These are phyloP conservation scores for Hydrozoanthus gracilis DNA, from an alignment of 92 coral and sea anemone species.

Conservation along the genomic window DNA sequence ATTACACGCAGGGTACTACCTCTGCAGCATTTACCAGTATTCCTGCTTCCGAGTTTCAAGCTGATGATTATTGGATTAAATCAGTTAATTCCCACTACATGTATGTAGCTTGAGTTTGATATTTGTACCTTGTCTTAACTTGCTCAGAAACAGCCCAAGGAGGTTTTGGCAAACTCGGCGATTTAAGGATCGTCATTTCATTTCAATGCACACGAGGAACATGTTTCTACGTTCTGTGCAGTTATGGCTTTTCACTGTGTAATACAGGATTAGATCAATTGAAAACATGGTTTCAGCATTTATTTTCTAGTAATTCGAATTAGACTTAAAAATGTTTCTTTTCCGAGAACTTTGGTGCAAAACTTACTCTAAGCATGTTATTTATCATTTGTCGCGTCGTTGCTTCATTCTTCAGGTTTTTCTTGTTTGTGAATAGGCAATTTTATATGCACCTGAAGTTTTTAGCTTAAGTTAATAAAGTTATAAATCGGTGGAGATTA, in stretches of 20 bases:
- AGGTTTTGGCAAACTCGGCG: neutral
- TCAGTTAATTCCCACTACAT: neutral
- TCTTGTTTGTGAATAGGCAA: slow-evolving; percentile 22
- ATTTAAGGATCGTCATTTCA: no score
- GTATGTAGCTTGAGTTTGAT: neutral
- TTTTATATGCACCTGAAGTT: slow-evolving; percentile 23
- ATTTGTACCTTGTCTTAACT: neutral
- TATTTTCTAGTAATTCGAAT: neutral
- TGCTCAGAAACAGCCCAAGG: neutral
- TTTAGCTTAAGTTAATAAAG: neutral
- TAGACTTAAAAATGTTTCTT: neutral
- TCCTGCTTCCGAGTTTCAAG: neutral
- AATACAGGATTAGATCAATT: no score
- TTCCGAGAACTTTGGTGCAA: neutral
- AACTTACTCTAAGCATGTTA: neutral
- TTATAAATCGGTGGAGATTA: neutral
- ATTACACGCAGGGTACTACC: no score
- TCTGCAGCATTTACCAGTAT: neutral
- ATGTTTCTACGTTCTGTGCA: no score
- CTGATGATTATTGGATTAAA: neutral
- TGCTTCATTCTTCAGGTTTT: neutral
- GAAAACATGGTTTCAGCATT: neutral
- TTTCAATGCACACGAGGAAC: no score
- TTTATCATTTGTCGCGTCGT: neutral
- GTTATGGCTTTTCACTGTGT: no score